phyloP scores from a whole-genome alignment of 2,888 invertebrate genomes.

The Andrena bicolor region DNA sequence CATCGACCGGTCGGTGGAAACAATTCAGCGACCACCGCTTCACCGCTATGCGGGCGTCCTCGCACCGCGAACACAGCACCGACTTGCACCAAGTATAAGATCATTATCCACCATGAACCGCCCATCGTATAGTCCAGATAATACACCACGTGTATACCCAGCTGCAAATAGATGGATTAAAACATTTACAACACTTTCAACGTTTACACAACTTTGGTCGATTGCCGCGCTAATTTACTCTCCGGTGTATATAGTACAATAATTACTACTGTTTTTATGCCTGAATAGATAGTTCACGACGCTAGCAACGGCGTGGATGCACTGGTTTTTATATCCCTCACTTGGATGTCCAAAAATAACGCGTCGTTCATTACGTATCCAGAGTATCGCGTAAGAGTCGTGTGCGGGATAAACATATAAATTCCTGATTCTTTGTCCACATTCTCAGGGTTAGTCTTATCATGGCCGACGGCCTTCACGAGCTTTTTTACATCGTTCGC shows the following conservation, averaged over 20 bases:
- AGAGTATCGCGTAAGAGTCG: conserved; percentile 87
- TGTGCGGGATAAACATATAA: conserved; percentile 89
- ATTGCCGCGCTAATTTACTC: not conserved
- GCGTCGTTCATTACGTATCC: conserved; percentile 87
- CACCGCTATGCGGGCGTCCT: conserved; percentile 94
- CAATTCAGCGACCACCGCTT: conserved; percentile 89
- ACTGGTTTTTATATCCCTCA: conserved; percentile 72
- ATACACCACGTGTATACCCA: conserved; percentile 93
- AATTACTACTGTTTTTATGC: too few relatives aligned
- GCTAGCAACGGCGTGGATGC: conserved; percentile 45
- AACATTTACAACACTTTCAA: not conserved
- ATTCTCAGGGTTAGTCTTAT: conserved; percentile 53
- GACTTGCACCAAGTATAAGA: conserved; percentile 91
- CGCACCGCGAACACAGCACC: conserved; percentile 94
- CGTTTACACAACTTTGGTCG: not conserved
- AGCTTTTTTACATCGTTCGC: conserved; percentile 84
- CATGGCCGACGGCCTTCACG: conserved; percentile 74
- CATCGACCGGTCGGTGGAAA: conserved; percentile 86
- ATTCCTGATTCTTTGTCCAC: conserved; percentile 74
- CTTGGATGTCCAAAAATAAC: conserved; percentile 87
- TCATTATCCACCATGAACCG: conserved; percentile 95
- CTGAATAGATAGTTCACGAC: conserved; percentile 4
- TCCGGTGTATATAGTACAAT: too few relatives aligned
- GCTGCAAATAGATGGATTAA: conserved; percentile 84
- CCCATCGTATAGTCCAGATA: conserved; percentile 94